phyloP scores from a whole-genome alignment of 2,888 invertebrate genomes.

The Athalia rosae region DNA sequence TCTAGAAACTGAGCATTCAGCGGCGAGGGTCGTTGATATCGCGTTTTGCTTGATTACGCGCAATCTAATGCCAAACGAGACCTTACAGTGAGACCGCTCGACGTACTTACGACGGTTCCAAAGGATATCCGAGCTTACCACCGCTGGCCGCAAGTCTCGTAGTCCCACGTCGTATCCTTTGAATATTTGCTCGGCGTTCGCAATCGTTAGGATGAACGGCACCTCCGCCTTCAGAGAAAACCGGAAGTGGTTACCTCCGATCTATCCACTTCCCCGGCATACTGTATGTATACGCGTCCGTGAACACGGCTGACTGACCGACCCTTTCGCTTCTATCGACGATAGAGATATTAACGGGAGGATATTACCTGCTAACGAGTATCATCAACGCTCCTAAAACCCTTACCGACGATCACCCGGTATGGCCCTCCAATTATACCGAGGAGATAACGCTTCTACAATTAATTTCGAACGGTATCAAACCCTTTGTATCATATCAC shows the following conservation, averaged over 20 bases:
- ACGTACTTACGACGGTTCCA: neutral
- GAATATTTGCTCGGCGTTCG: neutral
- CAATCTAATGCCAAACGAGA: neutral
- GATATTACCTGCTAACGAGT: slow-evolving; percentile 44
- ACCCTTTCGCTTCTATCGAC: slow-evolving; percentile 26
- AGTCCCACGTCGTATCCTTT: neutral
- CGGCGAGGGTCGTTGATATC: neutral
- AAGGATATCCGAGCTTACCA: too few relatives aligned
- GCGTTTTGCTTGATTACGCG: slow-evolving; percentile 25
- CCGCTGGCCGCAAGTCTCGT: neutral
- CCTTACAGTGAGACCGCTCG: slow-evolving; percentile 9
- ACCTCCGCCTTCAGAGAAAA: slow-evolving; percentile 19
- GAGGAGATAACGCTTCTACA: too few relatives aligned
- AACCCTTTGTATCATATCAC: too few relatives aligned
- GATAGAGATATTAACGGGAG: slow-evolving; percentile 37
- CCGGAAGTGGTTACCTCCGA: slow-evolving; percentile 36
- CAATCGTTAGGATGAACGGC: slow-evolving; percentile 7
- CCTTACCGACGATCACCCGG: neutral
- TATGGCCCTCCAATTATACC: slow-evolving; percentile 23
- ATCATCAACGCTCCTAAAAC: slow-evolving; percentile 37
- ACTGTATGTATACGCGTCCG: neutral
- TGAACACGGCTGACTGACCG: slow-evolving; percentile 26
- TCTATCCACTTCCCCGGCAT: slow-evolving; percentile 28
- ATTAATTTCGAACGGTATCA: too few relatives aligned
- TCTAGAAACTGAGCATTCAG: neutral